A percentile compares a stretch with the other conserved stretches of the same genome.
Conservation (phyloP, 2,113 vertebrate genomes). For the Lichenostomus cassidix region DNA sequence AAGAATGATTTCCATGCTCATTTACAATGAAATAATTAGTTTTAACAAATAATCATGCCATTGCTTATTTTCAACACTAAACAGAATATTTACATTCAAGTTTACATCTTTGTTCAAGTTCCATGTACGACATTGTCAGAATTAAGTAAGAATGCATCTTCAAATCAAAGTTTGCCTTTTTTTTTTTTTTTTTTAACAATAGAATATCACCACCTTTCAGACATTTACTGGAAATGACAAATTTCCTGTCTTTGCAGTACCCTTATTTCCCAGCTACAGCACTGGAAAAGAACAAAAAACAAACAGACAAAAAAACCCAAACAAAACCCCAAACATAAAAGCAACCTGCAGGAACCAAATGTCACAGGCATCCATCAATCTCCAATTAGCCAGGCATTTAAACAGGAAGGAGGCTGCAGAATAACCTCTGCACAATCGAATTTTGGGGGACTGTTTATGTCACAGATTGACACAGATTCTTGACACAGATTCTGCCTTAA, state of each 20-base stretch:
- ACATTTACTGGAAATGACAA: conserved; percentile 15
- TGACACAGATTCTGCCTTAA: neutral
- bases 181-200: neutral
- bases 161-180: conserved; percentile 5
- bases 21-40: conserved; percentile 73
- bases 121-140: conserved; percentile 37
- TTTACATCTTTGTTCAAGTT: conserved; percentile 74
- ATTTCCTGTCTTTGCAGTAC: conserved; percentile 8
- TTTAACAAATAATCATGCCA: conserved; percentile 75
- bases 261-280: conserved; percentile 26
- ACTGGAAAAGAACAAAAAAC: neutral
- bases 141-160: conserved; percentile 44
- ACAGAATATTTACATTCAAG: conserved; percentile 90
- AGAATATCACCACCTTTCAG: neutral
- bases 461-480: neutral
- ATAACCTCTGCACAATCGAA: neutral
- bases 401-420: neutral
- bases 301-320: neutral
- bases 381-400: neutral
- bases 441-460: neutral
- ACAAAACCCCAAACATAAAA: neutral
- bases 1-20: conserved; percentile 73
- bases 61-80: conserved; percentile 71
- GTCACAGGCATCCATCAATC: neutral
- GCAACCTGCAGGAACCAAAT: neutral